Evolutionary conservation across 1,140 invertebrate genomes (phyloP), one percentile per base, ranked within the genome.

Genomic region (Idris sp.): DNA sequence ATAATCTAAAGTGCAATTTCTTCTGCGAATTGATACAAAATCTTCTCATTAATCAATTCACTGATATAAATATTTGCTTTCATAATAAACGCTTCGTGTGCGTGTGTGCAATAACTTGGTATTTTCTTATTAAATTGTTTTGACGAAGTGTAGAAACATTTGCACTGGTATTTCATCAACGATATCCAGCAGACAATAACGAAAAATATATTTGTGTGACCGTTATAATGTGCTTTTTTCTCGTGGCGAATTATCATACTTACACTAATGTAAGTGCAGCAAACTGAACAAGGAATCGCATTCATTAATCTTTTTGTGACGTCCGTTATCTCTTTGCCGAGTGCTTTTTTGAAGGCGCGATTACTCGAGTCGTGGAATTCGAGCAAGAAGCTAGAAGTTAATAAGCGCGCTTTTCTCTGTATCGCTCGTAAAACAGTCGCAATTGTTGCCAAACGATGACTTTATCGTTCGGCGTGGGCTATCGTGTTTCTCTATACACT

Each of bases 391-490:
- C 58, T 33, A 30, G 10, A 28, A 65, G 43, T 51, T 56, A 33
- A 28, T 36, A 31, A 40, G 51, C 36, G 28, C 35, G 22, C 36
- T 31, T 26, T 61, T 40, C 14, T 44, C 35, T 14, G 25, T 15
- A 30, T 43, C 28, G 53, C 59, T 56, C 51, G 53, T 73, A 65
- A 73, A 73, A 41, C 51, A 54, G 54, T 19, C 49, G 56, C 62
- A 58, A 74, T 68, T 49, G 58, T 54, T 44, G 40, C 30, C 56
- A 51, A 61, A 48, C 58, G 58, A 74, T 67, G 56, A 62, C 71
- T 74, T 74, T 73, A 65, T 73, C 53, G 62, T 38, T 25, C 62
- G n/a, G 64, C 64, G 71, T 67, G 62, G 71, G 62, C 62, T 68
- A 62, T 71, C 62, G 36, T 43, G 18, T 74, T 74, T 31, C 56